Base-by-base conservation (phyloP, 2,888 invertebrate genomes). In the Podotricha telesiphe region DNA sequence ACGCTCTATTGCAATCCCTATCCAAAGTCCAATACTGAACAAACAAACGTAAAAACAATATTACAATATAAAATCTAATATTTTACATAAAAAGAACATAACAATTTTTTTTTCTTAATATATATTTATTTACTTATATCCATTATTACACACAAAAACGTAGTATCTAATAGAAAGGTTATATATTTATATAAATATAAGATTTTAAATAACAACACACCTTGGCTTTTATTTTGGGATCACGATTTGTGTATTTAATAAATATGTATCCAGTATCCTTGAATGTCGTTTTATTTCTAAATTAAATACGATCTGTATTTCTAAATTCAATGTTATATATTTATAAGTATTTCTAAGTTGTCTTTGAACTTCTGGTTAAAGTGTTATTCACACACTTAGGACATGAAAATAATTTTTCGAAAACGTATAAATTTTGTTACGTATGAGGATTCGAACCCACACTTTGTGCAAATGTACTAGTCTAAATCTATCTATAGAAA, bases 251-350 rank as follows among this genome's bases (percentile, higher is more conserved):
- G 62, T 75, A 70, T 72, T 58, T 63, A 89, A 86, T 88, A 89
- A 89, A 89, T 88, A 87, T 89, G 88, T 89, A 88, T 88, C 86
- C 86, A 78, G 28, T 64, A 59, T 40, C 34, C 11, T 61, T 20
- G 42, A 19, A 40, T n/a, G 42, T 59, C 6, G 28, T 65, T 65
- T 56, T 64, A 62, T 63, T 70, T 67, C 58, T 71, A 28, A n/a
- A n/a, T 17, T n/a, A n/a, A n/a, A n/a, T n/a, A n/a, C n/a, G n/a
- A n/a, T n/a, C n/a, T n/a, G n/a, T n/a, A n/a, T n/a, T n/a, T n/a
- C n/a, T n/a, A n/a, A n/a, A n/a, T n/a, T n/a, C n/a, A n/a, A n/a
- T n/a, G n/a, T n/a, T n/a, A n/a, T n/a, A n/a, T n/a, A n/a, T n/a
- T n/a, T n/a, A n/a, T n/a, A n/a, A n/a, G n/a, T n/a, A n/a, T n/a